These are phyloP conservation scores for Hesperia comma DNA, from an alignment of 2,888 invertebrate species.

Conservation along the genomic window DNA sequence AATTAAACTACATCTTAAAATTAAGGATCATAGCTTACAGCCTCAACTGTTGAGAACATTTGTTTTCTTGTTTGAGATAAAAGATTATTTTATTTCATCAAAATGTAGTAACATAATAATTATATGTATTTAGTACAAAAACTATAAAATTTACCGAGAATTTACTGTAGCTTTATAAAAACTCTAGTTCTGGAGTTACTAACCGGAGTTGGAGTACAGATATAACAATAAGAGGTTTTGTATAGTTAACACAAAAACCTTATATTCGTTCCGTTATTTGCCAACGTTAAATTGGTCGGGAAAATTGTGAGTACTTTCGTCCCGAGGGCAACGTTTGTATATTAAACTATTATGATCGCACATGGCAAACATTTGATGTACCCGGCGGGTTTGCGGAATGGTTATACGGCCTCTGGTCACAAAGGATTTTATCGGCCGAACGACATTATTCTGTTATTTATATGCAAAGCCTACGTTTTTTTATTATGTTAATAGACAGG, in stretches of 20 bases:
- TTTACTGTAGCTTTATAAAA: too few relatives aligned
- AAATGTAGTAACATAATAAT: too few relatives aligned
- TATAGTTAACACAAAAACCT: not conserved
- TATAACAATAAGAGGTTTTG: too few relatives aligned
- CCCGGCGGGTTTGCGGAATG: conserved; percentile 12
- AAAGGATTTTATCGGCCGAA: conserved; percentile 8
- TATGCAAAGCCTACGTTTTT: not conserved
- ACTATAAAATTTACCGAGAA: too few relatives aligned
- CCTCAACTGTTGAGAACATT: too few relatives aligned
- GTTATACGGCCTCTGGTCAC: conserved; percentile 1
- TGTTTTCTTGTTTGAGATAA: too few relatives aligned
- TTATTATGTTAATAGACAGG: not conserved
- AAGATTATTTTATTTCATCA: too few relatives aligned
- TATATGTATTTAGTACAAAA: too few relatives aligned
- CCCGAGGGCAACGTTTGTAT: conserved; percentile 25
- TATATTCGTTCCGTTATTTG: not conserved
- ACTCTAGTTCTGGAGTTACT: too few relatives aligned
- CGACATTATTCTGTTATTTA: not conserved
- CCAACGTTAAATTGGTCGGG: conserved; percentile 14
- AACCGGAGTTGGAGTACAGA: too few relatives aligned
- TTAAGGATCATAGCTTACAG: too few relatives aligned
- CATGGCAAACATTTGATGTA: conserved; percentile 28
- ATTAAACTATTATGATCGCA: conserved; percentile 29
- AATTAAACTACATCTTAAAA: too few relatives aligned
- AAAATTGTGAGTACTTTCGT: conserved; percentile 11